Percentiles rank a stretch among this genome's conserved stretches.
phyloP scores from a whole-genome alignment of 2,888 invertebrate genomes.

The Acanthopleura granulata region DNA sequence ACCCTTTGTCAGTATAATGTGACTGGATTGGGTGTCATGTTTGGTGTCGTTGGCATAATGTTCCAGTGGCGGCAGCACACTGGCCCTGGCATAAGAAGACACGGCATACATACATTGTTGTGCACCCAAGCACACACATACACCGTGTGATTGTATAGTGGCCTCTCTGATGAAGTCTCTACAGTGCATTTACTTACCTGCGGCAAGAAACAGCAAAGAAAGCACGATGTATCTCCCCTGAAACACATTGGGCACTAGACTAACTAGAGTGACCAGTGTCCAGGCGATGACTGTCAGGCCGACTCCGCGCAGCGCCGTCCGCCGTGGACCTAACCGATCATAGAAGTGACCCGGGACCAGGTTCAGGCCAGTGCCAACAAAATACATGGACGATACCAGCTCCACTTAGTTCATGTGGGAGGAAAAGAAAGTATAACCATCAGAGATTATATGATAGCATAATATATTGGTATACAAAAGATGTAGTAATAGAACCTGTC shows the following conservation, averaged over 20 bases:
- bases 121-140: too few relatives aligned
- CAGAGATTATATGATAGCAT: too few relatives aligned
- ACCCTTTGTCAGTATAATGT: too few relatives aligned
- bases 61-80: too few relatives aligned
- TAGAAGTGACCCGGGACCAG: neutral
- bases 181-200: neutral
- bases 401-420: neutral
- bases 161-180: too few relatives aligned
- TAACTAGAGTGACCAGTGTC: neutral
- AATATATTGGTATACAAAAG: too few relatives aligned
- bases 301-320: neutral
- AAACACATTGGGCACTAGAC: neutral
- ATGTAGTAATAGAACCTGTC: too few relatives aligned
- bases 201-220: neutral
- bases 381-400: slow-evolving; percentile 11
- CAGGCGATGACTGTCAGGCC: neutral
- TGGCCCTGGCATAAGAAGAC: too few relatives aligned
- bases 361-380: slow-evolving; percentile 10
- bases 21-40: too few relatives aligned
- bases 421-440: neutral
- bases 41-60: too few relatives aligned
- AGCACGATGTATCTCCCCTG: neutral
- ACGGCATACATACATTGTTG: too few relatives aligned
- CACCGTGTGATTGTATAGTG: too few relatives aligned
- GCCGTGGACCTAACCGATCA: neutral